Evolutionary conservation across 2,888 invertebrate species (phyloP).

Genomic region (Zygothrica quintamaculata): DNA sequence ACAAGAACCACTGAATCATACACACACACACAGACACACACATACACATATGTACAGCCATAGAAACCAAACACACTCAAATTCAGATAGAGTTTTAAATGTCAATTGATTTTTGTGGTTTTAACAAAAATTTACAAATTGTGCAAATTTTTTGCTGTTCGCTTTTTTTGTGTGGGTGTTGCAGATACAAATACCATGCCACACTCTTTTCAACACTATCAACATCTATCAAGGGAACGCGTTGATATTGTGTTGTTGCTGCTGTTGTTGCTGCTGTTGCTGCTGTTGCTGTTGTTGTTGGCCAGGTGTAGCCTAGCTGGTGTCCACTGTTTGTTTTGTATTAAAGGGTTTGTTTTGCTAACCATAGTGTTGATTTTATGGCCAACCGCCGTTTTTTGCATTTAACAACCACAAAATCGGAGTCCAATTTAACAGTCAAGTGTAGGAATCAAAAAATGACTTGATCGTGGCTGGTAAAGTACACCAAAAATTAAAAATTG

Average conservation of each 20-base stretch:
- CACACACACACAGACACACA: background rate
- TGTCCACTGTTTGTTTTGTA: slow-evolving; percentile 70
- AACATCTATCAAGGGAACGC: slow-evolving; percentile 40
- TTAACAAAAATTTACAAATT: slow-evolving; percentile 77
- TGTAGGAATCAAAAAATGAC: slow-evolving; percentile 27
- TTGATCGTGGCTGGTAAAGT: no score
- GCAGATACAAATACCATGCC: slow-evolving; percentile 47
- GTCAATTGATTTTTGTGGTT: slow-evolving; percentile 83
- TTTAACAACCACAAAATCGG: slow-evolving; percentile 40
- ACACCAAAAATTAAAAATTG: no score
- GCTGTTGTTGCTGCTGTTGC: slow-evolving; percentile 19
- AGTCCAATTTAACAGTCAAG: slow-evolving; percentile 26
- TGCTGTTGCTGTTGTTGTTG: slow-evolving; percentile 36
- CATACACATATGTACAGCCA: slow-evolving; percentile 12
- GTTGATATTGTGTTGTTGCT: slow-evolving; percentile 25
- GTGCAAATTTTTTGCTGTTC: slow-evolving; percentile 38
- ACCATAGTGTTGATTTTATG: slow-evolving; percentile 80
- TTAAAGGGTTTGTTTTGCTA: slow-evolving; percentile 78
- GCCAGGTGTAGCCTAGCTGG: slow-evolving; percentile 64
- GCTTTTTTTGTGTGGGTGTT: slow-evolving; percentile 20
- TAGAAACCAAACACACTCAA: slow-evolving; percentile 14
- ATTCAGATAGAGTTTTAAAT: slow-evolving; percentile 60
- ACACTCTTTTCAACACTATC: slow-evolving; percentile 76
- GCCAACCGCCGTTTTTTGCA: slow-evolving; percentile 49
- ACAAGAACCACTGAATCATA: slow-evolving; percentile 62